phyloP scores from a whole-genome alignment of 2,888 invertebrate genomes.

The Schrankia costaestrigalis region DNA sequence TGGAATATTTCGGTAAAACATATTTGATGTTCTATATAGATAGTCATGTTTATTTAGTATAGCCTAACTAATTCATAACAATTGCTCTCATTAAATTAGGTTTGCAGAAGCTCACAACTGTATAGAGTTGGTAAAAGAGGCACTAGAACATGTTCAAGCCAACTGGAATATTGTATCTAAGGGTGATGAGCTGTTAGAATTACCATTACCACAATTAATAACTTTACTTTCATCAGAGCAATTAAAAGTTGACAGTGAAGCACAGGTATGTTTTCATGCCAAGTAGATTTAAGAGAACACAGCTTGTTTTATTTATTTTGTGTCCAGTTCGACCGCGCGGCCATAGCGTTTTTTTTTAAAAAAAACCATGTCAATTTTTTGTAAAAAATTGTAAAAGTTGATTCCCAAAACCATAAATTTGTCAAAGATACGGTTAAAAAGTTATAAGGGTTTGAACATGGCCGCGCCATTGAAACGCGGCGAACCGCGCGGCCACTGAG shows the following conservation, averaged over 20 bases:
- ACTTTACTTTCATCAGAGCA: constrained; percentile 91
- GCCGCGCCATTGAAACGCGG: no score
- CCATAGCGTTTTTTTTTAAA: no score
- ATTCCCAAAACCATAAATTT: no score
- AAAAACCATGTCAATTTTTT: no score
- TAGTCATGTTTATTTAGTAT: no score
- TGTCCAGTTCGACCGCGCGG: no score
- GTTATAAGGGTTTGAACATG: no score
- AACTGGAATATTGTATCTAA: constrained; percentile 89
- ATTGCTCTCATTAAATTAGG: constrained; percentile 58
- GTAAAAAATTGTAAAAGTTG: no score
- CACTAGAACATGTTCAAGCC: constrained; percentile 90
- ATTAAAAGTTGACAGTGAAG: constrained; percentile 92
- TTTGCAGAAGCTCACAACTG: constrained; percentile 95
- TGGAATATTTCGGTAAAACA: constrained; percentile 87
- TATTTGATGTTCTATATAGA: neutral
- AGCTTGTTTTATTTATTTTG: no score
- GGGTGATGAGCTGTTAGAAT: constrained; percentile 92
- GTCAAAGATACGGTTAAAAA: no score
- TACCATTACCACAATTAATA: constrained; percentile 88
- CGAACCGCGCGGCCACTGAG: no score
- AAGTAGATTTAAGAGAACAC: constrained; percentile 6
- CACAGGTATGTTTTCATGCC: constrained; percentile 82
- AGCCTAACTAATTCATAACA: constrained; percentile 20
- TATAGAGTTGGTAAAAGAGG: constrained; percentile 86